Conservation (phyloP, 2,888 invertebrate genomes). For the Aspidiotus destructor region DNA sequence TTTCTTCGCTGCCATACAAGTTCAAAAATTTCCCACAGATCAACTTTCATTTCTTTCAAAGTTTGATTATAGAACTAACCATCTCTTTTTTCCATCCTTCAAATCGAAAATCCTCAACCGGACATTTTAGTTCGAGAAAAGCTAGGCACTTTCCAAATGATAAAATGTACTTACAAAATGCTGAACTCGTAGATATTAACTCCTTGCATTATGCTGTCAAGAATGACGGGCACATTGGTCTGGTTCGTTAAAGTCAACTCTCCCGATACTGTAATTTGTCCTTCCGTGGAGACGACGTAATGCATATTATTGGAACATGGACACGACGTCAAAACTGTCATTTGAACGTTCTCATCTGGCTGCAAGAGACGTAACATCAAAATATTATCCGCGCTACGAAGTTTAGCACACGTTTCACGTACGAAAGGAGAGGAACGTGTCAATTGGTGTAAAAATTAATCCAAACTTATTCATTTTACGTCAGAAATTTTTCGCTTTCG, state of each 20-base stretch:
- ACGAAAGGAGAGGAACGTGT: too few relatives aligned
- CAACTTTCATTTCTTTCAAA: too few relatives aligned
- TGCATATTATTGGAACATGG: slow-evolving; percentile 54
- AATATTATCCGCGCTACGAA: not conserved
- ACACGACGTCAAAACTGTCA: slow-evolving; percentile 56
- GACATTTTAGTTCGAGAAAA: not conserved
- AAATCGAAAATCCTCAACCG: too few relatives aligned
- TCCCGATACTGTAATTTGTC: slow-evolving; percentile 55
- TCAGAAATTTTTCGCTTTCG: too few relatives aligned
- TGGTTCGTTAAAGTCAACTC: slow-evolving; percentile 36
- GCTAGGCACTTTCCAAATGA: not conserved
- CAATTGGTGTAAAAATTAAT: too few relatives aligned
- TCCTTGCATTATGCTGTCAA: slow-evolving; percentile 42
- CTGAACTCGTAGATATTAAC: slow-evolving; percentile 48
- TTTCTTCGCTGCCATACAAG: too few relatives aligned
- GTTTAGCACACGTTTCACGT: too few relatives aligned
- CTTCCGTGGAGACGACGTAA: slow-evolving; percentile 56
- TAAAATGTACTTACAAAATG: slow-evolving; percentile 44
- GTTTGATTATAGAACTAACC: too few relatives aligned
- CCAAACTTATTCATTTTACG: too few relatives aligned
- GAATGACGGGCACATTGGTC: slow-evolving; percentile 34
- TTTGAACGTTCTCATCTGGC: slow-evolving; percentile 55
- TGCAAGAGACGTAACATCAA: slow-evolving; percentile 39
- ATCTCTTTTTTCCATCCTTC: too few relatives aligned
- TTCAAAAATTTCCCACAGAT: too few relatives aligned